These are phyloP conservation scores for Perizoma affinitatum DNA, from an alignment of 2,888 invertebrate genomes.

Conservation along the genomic window DNA sequence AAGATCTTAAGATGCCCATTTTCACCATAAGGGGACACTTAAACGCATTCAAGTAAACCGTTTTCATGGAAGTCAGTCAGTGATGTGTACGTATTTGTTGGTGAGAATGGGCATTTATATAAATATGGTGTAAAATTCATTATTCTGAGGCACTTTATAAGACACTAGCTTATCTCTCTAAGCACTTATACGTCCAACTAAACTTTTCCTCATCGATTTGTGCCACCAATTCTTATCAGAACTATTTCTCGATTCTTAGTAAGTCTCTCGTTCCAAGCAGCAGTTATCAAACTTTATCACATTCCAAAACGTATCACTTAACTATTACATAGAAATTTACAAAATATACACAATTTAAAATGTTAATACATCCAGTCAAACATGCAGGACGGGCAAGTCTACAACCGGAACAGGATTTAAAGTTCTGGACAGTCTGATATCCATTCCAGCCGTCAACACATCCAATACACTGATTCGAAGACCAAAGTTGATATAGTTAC, in stretches of 20 bases:
- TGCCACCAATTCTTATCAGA: conserved; percentile 11
- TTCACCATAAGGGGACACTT: too few species aligned
- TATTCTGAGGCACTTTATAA: conserved; percentile 22
- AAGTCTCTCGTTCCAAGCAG: conserved; percentile 5
- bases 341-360: conserved; percentile 31
- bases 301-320: conserved; percentile 22
- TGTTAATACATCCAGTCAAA: conserved; percentile 24
- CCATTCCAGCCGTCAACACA: conserved; percentile 23
- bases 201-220: neutral
- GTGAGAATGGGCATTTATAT: too few species aligned
- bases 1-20: too few species aligned
- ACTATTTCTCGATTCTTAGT: conserved; percentile 6
- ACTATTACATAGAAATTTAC: conserved; percentile 29
- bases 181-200: neutral
- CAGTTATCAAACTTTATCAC: conserved; percentile 28
- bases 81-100: too few species aligned
- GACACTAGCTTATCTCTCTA: too few species aligned
- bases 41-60: too few species aligned
- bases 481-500: conserved; percentile 16
- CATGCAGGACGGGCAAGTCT: conserved; percentile 29
- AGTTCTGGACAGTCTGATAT: conserved; percentile 9
- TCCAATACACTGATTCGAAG: conserved; percentile 16
- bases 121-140: neutral
- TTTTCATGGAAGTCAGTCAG: too few species aligned
- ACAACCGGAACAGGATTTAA: conserved; percentile 19